Base-by-base conservation (phyloP, 2,113 vertebrate species). In the Rostratula benghalensis region DNA sequence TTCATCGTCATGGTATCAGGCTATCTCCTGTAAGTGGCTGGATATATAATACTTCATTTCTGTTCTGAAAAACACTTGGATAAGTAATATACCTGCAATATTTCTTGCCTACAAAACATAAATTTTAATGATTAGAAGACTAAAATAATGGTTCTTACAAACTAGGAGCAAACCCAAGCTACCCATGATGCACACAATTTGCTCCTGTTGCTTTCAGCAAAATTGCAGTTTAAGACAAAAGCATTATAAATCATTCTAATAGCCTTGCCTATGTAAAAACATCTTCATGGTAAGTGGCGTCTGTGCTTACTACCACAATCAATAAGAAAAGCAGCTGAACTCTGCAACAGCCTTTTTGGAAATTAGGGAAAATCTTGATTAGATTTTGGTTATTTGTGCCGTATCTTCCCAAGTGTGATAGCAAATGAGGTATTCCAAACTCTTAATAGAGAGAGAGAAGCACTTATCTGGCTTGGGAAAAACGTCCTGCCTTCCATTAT, bases 231-330 rank as follows among this genome's bases (percentile, higher is more conserved):
- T 90, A 94, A 90, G 79, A 89, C 91, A 94, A 77, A 43, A 63
- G n/a, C 3, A 0, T 54, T 82, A 85, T 95, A 93, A 96, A 97
- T 96, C 91, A 95, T 87, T 91, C 64, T 90, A 95, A 96, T 67
- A 87, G 86, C 57, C 71, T 84, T 90, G 74, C 83, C 79, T 78
- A 86, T 83, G 59, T 79, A 85, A 95, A 95, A 92, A 43, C 1
- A 0, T 70, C 77, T 93, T 95, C n/a, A 41, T 63, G 69, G 48
- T 54, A 91, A 92, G 59, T 57, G 48, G 41, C 6, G 3, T 27
- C 81, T 93, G 54, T 92, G 51, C 82, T 92, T 63, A 51, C 93
- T 69, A 89, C 76, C 67, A 79, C 43, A 73, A 94, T 88, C 87
- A 87, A 90, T 90, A 84, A 73, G 80, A 91, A 59, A 84, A 65